Conservation (phyloP, 2,113 vertebrate species). For the Phalacrocorax aristotelis region DNA sequence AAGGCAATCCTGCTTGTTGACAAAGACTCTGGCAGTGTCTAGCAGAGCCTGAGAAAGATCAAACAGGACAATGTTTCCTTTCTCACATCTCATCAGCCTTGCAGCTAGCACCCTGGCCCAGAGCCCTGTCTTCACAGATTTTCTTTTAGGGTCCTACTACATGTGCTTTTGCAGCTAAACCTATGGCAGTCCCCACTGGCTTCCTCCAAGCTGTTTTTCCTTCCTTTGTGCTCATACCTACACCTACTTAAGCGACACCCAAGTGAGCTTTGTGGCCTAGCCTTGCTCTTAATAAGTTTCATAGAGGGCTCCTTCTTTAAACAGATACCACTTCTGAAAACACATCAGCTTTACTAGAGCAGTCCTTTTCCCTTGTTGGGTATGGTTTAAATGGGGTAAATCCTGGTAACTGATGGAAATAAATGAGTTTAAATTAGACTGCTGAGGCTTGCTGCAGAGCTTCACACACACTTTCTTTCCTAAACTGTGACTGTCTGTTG, state of each 20-base stretch:
- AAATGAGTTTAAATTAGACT: neutral
- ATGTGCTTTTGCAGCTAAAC: neutral
- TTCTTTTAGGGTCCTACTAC: neutral
- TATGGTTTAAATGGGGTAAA: neutral
- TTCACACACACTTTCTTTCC: neutral
- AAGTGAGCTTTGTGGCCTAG: neutral
- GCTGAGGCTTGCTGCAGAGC: neutral
- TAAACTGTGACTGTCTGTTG: neutral
- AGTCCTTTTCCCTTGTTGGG: neutral
- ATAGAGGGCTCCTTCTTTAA: neutral
- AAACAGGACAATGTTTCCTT: neutral
- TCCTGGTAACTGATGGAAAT: neutral
- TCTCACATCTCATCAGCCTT: neutral
- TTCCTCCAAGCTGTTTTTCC: neutral
- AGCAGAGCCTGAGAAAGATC: neutral
- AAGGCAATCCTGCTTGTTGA: neutral
- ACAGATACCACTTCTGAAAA: neutral
- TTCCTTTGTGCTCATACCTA: neutral
- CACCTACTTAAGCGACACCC: neutral
- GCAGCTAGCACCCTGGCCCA: neutral
- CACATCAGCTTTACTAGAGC: neutral
- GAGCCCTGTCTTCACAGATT: neutral
- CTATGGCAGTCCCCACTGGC: neutral
- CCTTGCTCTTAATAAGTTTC: neutral
- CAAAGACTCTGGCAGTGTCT: neutral